Evolutionary conservation across 2,888 invertebrate genomes (phyloP).

Genomic region (Pseudococcus viburni): DNA sequence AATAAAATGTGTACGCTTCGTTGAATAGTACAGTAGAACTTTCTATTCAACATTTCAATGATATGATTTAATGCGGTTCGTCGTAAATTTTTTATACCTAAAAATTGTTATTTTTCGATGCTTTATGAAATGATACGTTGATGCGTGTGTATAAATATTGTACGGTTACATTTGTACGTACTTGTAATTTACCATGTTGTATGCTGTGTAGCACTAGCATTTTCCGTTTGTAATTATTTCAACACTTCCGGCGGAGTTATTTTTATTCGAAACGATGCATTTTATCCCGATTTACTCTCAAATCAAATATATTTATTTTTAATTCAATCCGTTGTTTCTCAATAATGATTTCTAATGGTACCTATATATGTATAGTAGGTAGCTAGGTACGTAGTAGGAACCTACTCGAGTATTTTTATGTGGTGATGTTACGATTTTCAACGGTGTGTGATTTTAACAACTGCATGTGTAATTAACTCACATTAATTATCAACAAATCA

Average conservation of each 20-base stretch:
- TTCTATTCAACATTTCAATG: neutral
- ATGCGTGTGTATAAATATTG: neutral
- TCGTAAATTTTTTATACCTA: neutral
- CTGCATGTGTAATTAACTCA: neutral
- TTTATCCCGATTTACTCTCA: neutral
- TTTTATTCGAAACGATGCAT: neutral
- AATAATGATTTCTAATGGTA: too few species aligned
- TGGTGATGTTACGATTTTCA: neutral
- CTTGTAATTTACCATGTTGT: neutral
- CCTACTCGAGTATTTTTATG: neutral
- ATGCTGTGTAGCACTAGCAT: neutral
- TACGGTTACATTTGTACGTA: neutral
- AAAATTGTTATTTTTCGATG: neutral
- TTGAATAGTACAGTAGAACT: neutral
- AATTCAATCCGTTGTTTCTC: neutral
- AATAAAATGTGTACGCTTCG: constrained; percentile 25
- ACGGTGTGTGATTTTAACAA: neutral
- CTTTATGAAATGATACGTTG: neutral
- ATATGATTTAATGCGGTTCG: neutral
- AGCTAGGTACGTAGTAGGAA: neutral
- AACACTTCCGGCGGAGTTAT: neutral
- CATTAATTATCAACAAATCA: neutral
- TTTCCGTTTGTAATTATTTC: neutral
- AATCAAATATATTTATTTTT: constrained; percentile 47
- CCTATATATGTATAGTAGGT: neutral